These are phyloP conservation scores for Drosophila recens DNA, from an alignment of 2,888 invertebrate genomes.

Conservation along the genomic window DNA sequence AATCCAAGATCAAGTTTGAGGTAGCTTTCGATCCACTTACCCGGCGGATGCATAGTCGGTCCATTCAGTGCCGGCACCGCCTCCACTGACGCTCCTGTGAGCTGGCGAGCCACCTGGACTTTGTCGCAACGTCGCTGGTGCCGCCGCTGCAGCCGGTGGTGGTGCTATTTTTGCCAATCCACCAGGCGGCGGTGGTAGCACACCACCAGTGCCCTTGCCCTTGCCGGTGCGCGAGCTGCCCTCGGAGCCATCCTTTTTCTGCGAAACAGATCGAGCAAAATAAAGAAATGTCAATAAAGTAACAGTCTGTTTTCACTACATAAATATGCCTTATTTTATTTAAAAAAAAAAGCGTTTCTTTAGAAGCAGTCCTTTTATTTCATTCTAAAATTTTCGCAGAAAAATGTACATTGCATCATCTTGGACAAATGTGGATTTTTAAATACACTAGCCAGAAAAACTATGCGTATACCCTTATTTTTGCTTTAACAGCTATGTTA, in stretches of 20 bases:
- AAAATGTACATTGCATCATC: no score
- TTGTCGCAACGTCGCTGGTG: conserved; percentile 78
- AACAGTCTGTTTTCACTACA: no score
- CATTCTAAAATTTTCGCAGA: no score
- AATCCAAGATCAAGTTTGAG: not conserved
- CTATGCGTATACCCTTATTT: no score
- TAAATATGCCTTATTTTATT: no score
- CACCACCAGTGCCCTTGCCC: conserved; percentile 87
- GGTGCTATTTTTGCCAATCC: conserved; percentile 89
- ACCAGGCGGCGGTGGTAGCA: conserved; percentile 95
- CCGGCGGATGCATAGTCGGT: conserved; percentile 92
- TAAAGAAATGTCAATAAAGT: no score
- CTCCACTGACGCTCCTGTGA: conserved; percentile 86
- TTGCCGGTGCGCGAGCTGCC: conserved; percentile 88
- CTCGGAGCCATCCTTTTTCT: conserved; percentile 96
- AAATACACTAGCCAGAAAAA: no score
- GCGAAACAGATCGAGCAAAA: conserved; percentile 45
- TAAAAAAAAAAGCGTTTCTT: no score
- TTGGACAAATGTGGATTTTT: no score
- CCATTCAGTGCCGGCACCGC: conserved; percentile 89
- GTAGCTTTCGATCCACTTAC: conserved; percentile 78
- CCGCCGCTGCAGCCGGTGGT: conserved; percentile 89
- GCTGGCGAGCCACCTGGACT: conserved; percentile 89
- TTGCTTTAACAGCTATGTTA: no score
- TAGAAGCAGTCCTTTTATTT: no score